Percentiles rank a stretch among this genome's conserved stretches.
phyloP scores from a whole-genome alignment of 1,140 invertebrate species.

The Argopecten irradians region DNA sequence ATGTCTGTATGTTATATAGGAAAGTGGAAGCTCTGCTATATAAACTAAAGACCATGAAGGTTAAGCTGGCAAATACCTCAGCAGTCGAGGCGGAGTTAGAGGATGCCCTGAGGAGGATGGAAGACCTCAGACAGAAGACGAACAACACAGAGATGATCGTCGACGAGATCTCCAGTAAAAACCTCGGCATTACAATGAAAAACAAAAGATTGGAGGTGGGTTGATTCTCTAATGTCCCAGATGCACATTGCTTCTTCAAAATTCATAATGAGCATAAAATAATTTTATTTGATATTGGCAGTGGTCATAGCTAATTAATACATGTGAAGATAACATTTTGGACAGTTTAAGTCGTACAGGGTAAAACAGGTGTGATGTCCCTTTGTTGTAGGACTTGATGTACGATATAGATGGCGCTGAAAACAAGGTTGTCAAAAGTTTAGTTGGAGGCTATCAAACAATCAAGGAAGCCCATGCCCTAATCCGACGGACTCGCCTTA shows the following conservation, averaged over 20 bases:
- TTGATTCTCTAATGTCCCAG: too few relatives aligned
- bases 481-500: conserved; percentile 42
- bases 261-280: too few relatives aligned
- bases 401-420: conserved; percentile 46
- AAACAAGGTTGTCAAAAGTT: conserved; percentile 40
- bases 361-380: background rate
- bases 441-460: conserved; percentile 47
- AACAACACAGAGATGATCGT: background rate
- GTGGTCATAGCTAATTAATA: too few relatives aligned
- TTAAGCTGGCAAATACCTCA: background rate
- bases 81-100: background rate
- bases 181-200: background rate
- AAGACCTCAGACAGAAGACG: background rate
- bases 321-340: too few relatives aligned
- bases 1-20: too few relatives aligned
- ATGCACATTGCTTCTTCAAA: too few relatives aligned
- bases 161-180: background rate
- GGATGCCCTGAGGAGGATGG: background rate
- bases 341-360: too few relatives aligned
- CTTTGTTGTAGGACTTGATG: conserved; percentile 51
- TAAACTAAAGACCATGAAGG: background rate
- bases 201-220: background rate
- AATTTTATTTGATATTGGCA: too few relatives aligned
- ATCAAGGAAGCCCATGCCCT: conserved; percentile 45
- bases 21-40: background rate